Conservation (phyloP, 2,113 vertebrate genomes). For the Axis porcinus region DNA sequence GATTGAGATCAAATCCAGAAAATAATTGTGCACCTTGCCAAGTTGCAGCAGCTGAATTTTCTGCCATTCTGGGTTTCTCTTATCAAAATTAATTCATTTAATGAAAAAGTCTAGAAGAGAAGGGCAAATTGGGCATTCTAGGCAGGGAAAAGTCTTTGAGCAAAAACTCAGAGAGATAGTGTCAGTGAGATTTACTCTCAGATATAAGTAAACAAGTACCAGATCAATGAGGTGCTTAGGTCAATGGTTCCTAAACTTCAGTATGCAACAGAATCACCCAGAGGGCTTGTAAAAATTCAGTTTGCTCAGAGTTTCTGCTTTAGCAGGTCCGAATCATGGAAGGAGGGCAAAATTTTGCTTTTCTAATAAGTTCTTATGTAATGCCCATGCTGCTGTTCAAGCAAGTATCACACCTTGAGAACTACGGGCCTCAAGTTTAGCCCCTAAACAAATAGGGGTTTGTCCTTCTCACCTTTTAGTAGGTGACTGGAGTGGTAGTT, state of each 20-base stretch:
- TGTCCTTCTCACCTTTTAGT: background rate
- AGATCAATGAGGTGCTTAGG: rapidly evolving
- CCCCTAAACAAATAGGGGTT: background rate
- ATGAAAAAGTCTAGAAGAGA: background rate
- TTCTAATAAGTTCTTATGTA: background rate
- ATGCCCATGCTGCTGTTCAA: background rate
- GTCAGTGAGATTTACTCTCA: background rate
- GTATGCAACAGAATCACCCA: rapidly evolving
- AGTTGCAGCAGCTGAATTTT: background rate
- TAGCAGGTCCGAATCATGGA: background rate
- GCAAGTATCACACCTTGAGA: background rate
- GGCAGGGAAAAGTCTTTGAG: background rate
- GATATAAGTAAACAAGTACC: background rate
- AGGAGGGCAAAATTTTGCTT: background rate
- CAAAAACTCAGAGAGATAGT: background rate
- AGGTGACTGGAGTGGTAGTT: too few relatives aligned
- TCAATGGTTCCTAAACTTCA: background rate
- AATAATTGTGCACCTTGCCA: background rate
- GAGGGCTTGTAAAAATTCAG: background rate
- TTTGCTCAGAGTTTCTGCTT: background rate
- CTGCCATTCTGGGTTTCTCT: constrained; percentile 16
- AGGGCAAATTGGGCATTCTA: background rate
- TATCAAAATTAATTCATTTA: constrained; percentile 27
- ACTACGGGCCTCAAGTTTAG: background rate
- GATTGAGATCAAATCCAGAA: constrained; percentile 1